Conservation (phyloP, 2,113 vertebrate genomes). For the Suricata suricatta region DNA sequence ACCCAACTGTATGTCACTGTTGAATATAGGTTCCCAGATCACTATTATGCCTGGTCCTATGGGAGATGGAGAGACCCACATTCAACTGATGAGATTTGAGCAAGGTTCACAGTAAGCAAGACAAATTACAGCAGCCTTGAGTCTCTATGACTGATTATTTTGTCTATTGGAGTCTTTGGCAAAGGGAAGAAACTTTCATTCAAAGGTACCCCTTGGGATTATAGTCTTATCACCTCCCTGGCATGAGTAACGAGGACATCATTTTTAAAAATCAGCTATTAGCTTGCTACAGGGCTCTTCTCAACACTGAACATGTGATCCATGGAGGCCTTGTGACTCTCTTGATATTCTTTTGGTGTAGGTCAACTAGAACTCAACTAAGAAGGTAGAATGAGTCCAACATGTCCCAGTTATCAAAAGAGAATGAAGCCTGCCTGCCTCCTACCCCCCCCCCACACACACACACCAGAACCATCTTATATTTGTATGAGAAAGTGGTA, state of each 20-base stretch:
- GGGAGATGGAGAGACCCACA: background rate
- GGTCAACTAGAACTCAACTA: background rate
- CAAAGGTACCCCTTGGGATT: background rate
- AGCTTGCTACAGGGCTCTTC: background rate
- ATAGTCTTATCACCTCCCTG: background rate
- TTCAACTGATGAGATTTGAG: background rate
- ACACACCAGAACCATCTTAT: background rate
- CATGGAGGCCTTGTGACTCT: background rate
- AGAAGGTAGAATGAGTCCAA: background rate
- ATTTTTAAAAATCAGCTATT: background rate
- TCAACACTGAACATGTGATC: background rate
- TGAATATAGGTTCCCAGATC: no score
- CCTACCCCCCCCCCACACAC: no score
- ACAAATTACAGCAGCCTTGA: background rate
- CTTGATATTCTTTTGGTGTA: background rate
- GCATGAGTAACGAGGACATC: background rate
- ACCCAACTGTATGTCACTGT: background rate
- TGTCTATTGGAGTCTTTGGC: background rate
- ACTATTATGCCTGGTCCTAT: background rate
- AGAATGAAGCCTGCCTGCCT: background rate
- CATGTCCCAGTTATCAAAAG: background rate
- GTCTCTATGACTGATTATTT: background rate
- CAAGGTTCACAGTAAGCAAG: background rate
- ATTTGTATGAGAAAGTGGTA: background rate
- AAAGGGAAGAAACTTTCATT: background rate